phyloP scores from a whole-genome alignment of 2,888 invertebrate genomes.

The Melinaea menophilus region DNA sequence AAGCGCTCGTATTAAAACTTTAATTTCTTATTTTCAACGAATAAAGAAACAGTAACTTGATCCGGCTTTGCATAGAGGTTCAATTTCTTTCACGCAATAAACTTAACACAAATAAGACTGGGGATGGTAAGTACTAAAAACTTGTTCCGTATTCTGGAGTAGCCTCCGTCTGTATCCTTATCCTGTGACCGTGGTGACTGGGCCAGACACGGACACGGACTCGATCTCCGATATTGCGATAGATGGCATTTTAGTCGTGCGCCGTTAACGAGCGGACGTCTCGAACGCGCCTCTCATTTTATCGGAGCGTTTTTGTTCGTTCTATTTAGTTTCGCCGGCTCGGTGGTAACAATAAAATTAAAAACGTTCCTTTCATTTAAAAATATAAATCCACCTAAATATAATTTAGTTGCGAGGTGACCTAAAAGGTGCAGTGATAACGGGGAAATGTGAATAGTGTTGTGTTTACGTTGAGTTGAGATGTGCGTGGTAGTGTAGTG shows the following conservation, averaged over 20 bases:
- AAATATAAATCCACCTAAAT: no score
- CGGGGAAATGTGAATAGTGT: conserved; percentile 68
- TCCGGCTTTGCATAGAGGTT: conserved; percentile 21
- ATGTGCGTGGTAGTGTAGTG: conserved; percentile 59
- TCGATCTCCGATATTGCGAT: conserved; percentile 44
- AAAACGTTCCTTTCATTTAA: no score
- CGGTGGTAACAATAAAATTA: conserved; percentile 38
- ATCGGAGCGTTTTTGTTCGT: conserved; percentile 49
- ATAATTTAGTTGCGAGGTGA: conserved; percentile 44
- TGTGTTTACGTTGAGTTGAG: conserved; percentile 67
- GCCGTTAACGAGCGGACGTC: conserved; percentile 56
- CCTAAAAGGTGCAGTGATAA: conserved; percentile 63
- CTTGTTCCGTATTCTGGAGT: conserved; percentile 40
- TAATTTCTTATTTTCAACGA: neutral
- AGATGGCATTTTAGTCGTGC: conserved; percentile 67
- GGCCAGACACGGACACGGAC: conserved; percentile 38
- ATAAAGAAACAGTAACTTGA: conserved; percentile 13
- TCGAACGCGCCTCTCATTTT: conserved; percentile 37
- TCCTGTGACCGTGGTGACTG: conserved; percentile 40
- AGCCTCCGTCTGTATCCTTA: conserved; percentile 37
- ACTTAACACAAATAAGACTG: conserved; percentile 27
- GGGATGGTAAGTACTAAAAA: conserved; percentile 30
- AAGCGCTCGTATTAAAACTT: neutral
- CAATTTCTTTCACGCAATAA: conserved; percentile 33
- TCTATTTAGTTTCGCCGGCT: conserved; percentile 42